Conservation (phyloP, 2,797 vertebrate genomes). For the Acanthiza pusilla region DNA sequence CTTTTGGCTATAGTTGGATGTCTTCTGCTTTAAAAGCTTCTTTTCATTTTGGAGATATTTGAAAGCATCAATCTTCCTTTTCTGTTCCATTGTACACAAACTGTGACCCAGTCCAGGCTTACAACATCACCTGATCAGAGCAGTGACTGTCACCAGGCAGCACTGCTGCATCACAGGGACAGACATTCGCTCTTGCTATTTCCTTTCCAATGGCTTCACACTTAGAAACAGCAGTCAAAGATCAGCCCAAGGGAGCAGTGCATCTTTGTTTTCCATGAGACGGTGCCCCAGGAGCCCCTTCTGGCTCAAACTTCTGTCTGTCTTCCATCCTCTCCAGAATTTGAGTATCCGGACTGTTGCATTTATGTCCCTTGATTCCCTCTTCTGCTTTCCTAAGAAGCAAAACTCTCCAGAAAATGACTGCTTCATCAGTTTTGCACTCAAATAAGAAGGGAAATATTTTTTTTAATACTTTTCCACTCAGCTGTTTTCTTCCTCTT, state of each 20-base stretch:
- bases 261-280: background rate
- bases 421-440: conserved; percentile 56
- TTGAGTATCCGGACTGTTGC: background rate
- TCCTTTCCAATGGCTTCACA: background rate
- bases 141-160: background rate
- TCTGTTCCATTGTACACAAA: background rate
- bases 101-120: background rate
- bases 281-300: background rate
- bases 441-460: conserved; percentile 12
- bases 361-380: background rate
- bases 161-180: background rate
- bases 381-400: conserved; percentile 30
- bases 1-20: background rate
- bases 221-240: background rate
- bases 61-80: background rate
- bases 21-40: background rate
- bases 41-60: background rate
- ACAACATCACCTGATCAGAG: background rate
- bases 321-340: background rate
- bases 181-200: background rate
- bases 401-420: conserved; percentile 7
- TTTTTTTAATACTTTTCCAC: conserved; percentile 27
- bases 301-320: background rate
- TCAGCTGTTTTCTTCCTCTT: conserved; percentile 55
- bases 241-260: background rate